These are phyloP conservation scores for Procambarus virginalis DNA, from an alignment of 1,140 invertebrate species.

Conservation along the genomic window DNA sequence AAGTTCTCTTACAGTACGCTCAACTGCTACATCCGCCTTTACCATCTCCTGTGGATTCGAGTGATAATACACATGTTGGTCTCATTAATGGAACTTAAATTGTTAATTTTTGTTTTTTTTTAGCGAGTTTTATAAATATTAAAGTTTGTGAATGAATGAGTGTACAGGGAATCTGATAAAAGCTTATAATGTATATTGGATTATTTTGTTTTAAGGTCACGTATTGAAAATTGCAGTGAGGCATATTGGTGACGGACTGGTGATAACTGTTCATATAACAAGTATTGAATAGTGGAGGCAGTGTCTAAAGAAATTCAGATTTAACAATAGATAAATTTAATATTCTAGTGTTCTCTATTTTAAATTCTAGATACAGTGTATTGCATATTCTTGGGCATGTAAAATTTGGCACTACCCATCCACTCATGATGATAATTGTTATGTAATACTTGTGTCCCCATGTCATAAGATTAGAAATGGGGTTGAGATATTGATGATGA, in stretches of 20 bases:
- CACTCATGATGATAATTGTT: no score
- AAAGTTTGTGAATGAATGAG: conserved; percentile 6
- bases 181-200: not conserved
- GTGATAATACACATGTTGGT: conserved; percentile 28
- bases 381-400: no score
- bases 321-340: not conserved
- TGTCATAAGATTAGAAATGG: no score
- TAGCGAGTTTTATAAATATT: conserved; percentile 1
- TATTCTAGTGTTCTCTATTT: not conserved
- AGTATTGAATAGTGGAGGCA: not conserved
- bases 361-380: not conserved
- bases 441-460: no score
- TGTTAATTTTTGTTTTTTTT: not conserved
- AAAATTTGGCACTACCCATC: no score
- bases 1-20: conserved; percentile 69
- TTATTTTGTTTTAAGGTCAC: not conserved
- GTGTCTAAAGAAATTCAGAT: not conserved
- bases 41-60: conserved; percentile 2
- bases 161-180: not conserved
- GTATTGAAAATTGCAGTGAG: not conserved
- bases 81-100: conserved; percentile 47
- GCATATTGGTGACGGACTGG: not conserved
- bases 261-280: not conserved
- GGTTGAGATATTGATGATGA: no score
- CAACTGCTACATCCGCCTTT: conserved; percentile 66